Evolutionary conservation across 2,113 vertebrate species (phyloP).

Genomic region (Holacanthus passer): DNA sequence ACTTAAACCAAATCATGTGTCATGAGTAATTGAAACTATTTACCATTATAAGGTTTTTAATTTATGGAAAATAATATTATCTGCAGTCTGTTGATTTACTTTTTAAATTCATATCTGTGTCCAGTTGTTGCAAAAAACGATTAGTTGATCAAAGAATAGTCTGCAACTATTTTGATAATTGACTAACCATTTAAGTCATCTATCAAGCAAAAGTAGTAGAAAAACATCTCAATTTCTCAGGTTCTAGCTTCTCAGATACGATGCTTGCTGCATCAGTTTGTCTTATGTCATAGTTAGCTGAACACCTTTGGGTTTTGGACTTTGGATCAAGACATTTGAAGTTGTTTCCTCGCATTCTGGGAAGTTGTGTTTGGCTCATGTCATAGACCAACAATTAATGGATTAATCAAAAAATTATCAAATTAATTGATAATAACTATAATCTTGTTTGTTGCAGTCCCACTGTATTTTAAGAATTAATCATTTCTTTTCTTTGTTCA

Average conservation of each 20-base stretch:
- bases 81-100: background rate
- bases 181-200: background rate
- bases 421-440: background rate
- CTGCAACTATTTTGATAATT: background rate
- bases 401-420: background rate
- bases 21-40: background rate
- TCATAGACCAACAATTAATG: background rate
- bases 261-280: background rate
- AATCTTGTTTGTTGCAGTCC: background rate
- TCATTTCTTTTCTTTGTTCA: conserved; percentile 62
- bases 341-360: too few relatives aligned
- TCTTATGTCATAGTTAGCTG: background rate
- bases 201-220: background rate
- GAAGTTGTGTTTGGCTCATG: background rate
- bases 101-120: background rate
- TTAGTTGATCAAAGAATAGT: background rate
- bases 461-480: background rate
- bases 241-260: background rate
- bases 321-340: background rate
- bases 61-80: background rate
- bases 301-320: background rate
- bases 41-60: background rate
- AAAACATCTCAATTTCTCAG: background rate
- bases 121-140: background rate
- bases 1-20: background rate